Percentiles rank a stretch among this genome's conserved stretches.
Conservation (phyloP, 2,888 invertebrate species). For the Drosophila sordidula region DNA sequence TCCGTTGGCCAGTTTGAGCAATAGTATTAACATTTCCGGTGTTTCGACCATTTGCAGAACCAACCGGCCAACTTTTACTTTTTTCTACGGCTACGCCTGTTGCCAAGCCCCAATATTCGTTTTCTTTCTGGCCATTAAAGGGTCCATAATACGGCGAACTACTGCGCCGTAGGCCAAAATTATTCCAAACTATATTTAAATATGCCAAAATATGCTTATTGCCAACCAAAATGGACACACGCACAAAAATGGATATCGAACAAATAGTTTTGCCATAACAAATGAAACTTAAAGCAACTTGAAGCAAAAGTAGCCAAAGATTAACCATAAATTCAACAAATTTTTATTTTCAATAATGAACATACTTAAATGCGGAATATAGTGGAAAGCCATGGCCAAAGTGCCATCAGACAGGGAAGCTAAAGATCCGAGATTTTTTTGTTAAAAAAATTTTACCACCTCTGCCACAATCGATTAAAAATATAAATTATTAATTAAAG, state of each 20-base stretch:
- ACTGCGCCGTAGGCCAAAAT: conserved; percentile 38
- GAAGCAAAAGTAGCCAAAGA: background rate
- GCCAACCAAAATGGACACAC: conserved; percentile 22
- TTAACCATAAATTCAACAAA: too few relatives aligned
- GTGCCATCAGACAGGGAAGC: too few relatives aligned
- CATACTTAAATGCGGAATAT: too few relatives aligned
- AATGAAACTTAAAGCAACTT: background rate
- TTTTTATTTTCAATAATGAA: too few relatives aligned
- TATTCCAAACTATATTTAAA: conserved; percentile 41
- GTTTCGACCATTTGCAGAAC: conserved; percentile 68
- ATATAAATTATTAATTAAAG: too few relatives aligned
- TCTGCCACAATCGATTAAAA: too few relatives aligned
- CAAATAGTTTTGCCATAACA: conserved; percentile 11
- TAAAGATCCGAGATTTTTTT: too few relatives aligned
- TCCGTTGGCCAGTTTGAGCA: conserved; percentile 62
- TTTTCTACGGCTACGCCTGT: conserved; percentile 45
- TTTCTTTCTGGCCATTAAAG: conserved; percentile 51
- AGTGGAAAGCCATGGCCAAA: too few relatives aligned
- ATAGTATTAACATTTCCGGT: conserved; percentile 78
- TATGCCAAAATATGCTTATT: conserved; percentile 40
- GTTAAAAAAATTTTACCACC: too few relatives aligned
- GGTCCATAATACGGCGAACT: conserved; percentile 32
- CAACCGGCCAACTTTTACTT: conserved; percentile 69
- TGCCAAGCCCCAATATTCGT: conserved; percentile 56
- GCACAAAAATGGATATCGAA: conserved; percentile 25